These are phyloP conservation scores for Rachycentron canadum DNA, from an alignment of 2,797 vertebrate genomes.

Conservation along the genomic window DNA sequence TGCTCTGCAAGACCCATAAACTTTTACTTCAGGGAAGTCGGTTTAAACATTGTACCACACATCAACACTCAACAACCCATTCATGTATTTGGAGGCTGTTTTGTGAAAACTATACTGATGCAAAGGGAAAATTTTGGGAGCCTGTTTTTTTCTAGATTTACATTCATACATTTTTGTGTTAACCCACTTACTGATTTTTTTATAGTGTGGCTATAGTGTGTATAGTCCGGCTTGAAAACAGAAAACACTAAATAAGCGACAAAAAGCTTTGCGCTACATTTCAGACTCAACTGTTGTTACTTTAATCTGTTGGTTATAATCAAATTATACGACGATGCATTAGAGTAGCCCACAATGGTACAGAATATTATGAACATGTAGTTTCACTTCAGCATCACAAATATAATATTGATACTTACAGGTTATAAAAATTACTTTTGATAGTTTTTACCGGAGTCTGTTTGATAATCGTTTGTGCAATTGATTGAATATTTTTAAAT, in stretches of 20 bases:
- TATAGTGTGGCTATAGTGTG: background rate
- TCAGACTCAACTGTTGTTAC: background rate
- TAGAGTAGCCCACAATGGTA: background rate
- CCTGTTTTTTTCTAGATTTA: background rate
- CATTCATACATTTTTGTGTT: too few species aligned
- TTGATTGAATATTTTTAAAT: too few species aligned
- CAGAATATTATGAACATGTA: background rate
- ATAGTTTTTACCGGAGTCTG: background rate
- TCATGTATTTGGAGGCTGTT: background rate
- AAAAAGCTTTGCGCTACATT: background rate
- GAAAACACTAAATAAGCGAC: background rate
- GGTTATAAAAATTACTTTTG: background rate
- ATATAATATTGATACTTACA: background rate
- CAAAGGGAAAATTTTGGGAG: background rate
- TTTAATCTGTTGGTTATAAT: background rate
- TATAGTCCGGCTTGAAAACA: background rate
- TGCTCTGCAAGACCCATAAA: background rate
- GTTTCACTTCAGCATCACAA: background rate
- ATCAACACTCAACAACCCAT: background rate
- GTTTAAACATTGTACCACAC: background rate
- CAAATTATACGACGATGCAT: background rate
- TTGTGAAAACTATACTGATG: background rate
- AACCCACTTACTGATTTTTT: background rate
- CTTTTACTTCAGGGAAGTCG: background rate
- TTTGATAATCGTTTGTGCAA: background rate